Percentiles rank a stretch among this genome's conserved stretches.
Evolutionary conservation across 2,797 vertebrate genomes (phyloP).

Genomic region (Sciurus carolinensis): DNA sequence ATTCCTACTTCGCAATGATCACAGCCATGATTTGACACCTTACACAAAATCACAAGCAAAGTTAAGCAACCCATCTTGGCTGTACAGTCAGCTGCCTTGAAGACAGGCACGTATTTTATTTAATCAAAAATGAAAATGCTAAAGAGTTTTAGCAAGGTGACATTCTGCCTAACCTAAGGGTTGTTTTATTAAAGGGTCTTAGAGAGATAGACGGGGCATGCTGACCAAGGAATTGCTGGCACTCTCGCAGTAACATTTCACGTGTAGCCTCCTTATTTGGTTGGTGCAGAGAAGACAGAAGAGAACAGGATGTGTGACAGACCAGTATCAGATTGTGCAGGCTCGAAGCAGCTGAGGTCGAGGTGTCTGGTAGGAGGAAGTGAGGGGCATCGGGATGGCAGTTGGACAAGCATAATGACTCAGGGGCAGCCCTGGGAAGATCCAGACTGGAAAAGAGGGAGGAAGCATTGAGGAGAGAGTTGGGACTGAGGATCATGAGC

Average conservation of each 20-base stretch:
- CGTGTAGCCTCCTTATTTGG: neutral
- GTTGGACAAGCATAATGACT: neutral
- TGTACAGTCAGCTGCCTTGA: conserved; percentile 60
- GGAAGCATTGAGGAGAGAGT: neutral
- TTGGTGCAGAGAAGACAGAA: neutral
- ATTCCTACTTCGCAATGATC: neutral
- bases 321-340: neutral
- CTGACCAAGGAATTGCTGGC: neutral
- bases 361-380: neutral
- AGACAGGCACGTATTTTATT: conserved; percentile 45
- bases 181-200: neutral
- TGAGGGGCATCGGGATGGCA: neutral
- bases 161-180: neutral
- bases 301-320: no score
- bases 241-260: neutral
- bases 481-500: neutral
- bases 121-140: conserved; percentile 72
- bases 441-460: neutral
- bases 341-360: neutral
- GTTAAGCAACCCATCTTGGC: conserved; percentile 77
- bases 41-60: conserved; percentile 25
- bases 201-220: neutral
- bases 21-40: neutral
- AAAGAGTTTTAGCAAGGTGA: conserved; percentile 5
- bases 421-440: neutral